Base-by-base conservation (phyloP, 2,797 vertebrate species). In the Acrocephalus scirpaceus region DNA sequence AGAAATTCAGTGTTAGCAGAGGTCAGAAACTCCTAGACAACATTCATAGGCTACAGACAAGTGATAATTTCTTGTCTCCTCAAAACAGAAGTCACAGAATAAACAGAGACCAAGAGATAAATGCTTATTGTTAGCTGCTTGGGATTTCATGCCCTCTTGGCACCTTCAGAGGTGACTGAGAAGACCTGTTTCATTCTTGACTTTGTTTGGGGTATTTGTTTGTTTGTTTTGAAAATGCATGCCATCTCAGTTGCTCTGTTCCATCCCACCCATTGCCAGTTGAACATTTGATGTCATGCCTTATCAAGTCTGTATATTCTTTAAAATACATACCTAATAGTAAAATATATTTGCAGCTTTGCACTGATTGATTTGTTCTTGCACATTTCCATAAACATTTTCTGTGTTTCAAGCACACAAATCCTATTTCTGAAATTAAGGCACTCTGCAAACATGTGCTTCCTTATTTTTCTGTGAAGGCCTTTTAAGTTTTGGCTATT, bases 371-470 rank as follows among this genome's bases (percentile, higher is more conserved):
- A 38, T 86, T 77, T 38, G 22, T 82, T 21, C 76, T 78, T 83
- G 38, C 65, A 71, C n/a, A 76, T 95, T 86, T 91, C 74, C 58
- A 51, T 92, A 85, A 80, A 57, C 22, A 86, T 92, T 92, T 96
- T 69, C 62, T 74, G 44, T 90, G 48, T 94, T 82, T 82, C 27
- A 93, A 80, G 60, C 34, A 84, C 53, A 50, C 11, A 88, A 65
- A 92, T 95, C 34, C 53, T 89, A 4, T 65, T 79, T 96, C 79
- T 89, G 60, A 75, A 92, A 77, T 80, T 54, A 92, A 86, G 42
- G 20, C 47, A 60, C 56, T 90, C 64, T 72, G 44, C 77, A 90
- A 58, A 90, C 81, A 60, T 1, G 5, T 50, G 34, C 83, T 94
- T 89, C 27, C 50, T 77, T 71, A 48, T 86, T 82, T 86, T 65